Conservation (phyloP, 92 coral and sea anemone species). For the Epizoanthus ramosus region DNA sequence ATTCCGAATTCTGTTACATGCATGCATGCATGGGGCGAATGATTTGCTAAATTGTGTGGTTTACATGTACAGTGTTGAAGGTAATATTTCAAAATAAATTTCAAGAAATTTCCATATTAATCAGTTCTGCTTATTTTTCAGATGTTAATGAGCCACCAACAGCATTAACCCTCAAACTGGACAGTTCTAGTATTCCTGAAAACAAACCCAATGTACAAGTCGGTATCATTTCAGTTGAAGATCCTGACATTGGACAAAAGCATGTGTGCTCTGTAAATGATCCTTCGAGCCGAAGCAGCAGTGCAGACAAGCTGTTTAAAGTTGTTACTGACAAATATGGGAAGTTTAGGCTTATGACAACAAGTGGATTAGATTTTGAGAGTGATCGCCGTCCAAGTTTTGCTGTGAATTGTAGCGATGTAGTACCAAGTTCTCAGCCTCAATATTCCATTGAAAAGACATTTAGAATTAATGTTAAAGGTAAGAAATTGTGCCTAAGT, state of each 20-base stretch:
- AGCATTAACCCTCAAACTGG: slow-evolving; percentile 45
- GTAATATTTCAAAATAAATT: too few relatives aligned
- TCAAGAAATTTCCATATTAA: neutral
- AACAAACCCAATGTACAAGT: slow-evolving; percentile 68
- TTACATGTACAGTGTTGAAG: neutral
- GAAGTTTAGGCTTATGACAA: slow-evolving; percentile 62
- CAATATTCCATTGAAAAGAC: slow-evolving; percentile 46
- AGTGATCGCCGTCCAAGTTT: slow-evolving; percentile 43
- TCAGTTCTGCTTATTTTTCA: slow-evolving; percentile 26
- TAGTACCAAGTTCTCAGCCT: slow-evolving; percentile 45
- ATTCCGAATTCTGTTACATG: too few relatives aligned
- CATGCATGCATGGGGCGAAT: too few relatives aligned
- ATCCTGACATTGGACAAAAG: slow-evolving; percentile 81
- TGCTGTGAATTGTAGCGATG: slow-evolving; percentile 67
- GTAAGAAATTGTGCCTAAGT: slow-evolving; percentile 30
- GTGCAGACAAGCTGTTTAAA: slow-evolving; percentile 50
- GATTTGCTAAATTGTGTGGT: neutral
- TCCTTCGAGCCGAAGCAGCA: slow-evolving; percentile 4
- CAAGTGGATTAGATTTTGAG: slow-evolving; percentile 69
- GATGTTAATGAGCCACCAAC: slow-evolving; percentile 87
- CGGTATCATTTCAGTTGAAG: slow-evolving; percentile 69
- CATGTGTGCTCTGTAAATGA: slow-evolving; percentile 73
- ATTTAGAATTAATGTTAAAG: slow-evolving; percentile 62
- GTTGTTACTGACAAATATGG: slow-evolving; percentile 33
- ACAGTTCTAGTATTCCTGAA: slow-evolving; percentile 55